Evolutionary conservation across 2,797 vertebrate genomes (phyloP), one percentile per base, ranked within the genome.

Genomic region (Lutjanus argentimaculatus): DNA sequence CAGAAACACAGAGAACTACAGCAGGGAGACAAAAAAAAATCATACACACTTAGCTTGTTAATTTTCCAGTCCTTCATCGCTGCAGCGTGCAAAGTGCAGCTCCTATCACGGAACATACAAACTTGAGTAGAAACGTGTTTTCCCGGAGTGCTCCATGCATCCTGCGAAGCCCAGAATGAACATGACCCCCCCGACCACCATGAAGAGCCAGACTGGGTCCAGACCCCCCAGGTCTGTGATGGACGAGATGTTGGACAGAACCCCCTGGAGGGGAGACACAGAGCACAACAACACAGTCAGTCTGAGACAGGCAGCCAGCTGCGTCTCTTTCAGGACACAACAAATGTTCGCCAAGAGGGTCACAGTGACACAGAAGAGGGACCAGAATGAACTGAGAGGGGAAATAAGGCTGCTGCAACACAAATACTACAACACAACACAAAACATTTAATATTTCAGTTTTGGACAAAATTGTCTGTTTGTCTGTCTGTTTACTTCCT

Each of bases 101-200:
- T 36, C 13, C 12, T 3, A 12, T 46, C 1, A 11, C n/a, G 25
- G 48, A 73, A 98, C 98, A 84, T 95, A 99, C 98, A 94, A 99
- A 99, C 92, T 99, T 99, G 57, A 99, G 96, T 4, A 99, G 96
- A 69, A 98, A 98, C 0, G 97, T 99, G 92, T 99, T 99, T 89
- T 99, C 98, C 77, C 98, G 92, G 43, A 99, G 95, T 0, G 98
- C 98, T 83, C 98, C 98, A 99, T 99, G 92, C 98, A 99, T 82
- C 98, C 98, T 6, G 98, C 98, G 15, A 99, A 99, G 67, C 98
- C 98, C 85, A 99, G 94, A 80, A 99, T 97, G 92, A 99, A 99
- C 98, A 99, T 99, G 81, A 99, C 97, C 49, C 96, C 97, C 77
- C 98, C 98, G 0, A 99, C 98, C 84, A 99, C 98, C 22, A 99